Percentiles rank a stretch among this genome's conserved stretches.
These are phyloP conservation scores for Sturnira hondurensis DNA, from an alignment of 2,113 vertebrate species.

Conservation along the genomic window DNA sequence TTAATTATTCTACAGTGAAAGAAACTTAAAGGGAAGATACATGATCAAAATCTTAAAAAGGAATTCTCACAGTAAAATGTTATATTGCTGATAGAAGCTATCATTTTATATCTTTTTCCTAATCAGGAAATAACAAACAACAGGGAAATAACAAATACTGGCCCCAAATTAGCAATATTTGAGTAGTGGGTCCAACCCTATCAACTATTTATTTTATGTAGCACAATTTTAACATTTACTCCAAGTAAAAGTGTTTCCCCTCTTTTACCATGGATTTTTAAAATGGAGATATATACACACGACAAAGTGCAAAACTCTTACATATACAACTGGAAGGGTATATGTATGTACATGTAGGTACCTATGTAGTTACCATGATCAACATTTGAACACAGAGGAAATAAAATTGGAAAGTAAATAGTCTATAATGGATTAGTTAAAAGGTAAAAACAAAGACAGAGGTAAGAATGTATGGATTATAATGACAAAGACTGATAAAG, in stretches of 20 bases:
- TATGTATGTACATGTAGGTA: not conserved
- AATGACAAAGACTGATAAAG: not conserved
- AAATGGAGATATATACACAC: not conserved
- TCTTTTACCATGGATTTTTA: not conserved
- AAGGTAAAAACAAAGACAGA: not conserved
- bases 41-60: not conserved
- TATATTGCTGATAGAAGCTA: not conserved
- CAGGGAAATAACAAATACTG: constrained; percentile 17
- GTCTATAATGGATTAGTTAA: not conserved
- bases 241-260: not conserved
- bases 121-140: not conserved
- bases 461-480: not conserved
- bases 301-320: not conserved
- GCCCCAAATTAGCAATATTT: not conserved
- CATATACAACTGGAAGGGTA: not conserved
- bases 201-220: not conserved
- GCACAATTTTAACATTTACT: not conserved
- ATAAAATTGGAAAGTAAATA: not conserved
- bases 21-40: constrained; percentile 20
- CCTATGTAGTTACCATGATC: not conserved
- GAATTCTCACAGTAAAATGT: constrained; percentile 17
- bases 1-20: constrained; percentile 23
- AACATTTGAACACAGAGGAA: not conserved
- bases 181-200: not conserved
- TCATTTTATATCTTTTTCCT: not conserved